These are phyloP conservation scores for Drosophila bunnanda DNA, from an alignment of 2,888 invertebrate species.

Conservation along the genomic window DNA sequence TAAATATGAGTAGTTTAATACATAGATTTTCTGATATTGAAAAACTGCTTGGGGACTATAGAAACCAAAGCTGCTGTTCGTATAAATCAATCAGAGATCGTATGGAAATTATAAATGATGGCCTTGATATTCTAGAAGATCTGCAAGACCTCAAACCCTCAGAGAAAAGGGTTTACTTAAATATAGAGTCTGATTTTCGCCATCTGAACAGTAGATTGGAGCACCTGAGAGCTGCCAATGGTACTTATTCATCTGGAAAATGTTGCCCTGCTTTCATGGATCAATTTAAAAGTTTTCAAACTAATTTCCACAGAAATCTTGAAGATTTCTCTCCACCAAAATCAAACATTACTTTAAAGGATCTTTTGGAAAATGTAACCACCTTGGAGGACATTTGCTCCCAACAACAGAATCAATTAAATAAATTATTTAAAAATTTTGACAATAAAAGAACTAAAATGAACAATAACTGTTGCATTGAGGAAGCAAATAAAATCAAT, in stretches of 20 bases:
- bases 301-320: not conserved
- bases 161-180: not conserved
- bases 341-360: not conserved
- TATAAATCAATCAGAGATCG: conserved; percentile 50
- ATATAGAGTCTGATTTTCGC: conserved; percentile 28
- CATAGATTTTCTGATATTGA: not conserved
- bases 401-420: not conserved
- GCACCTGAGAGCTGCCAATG: conserved; percentile 5
- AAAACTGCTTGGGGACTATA: conserved; percentile 2
- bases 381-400: not conserved
- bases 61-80: conserved; percentile 37
- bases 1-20: conserved; percentile 1
- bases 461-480: not conserved
- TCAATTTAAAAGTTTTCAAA: not conserved
- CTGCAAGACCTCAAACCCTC: not conserved
- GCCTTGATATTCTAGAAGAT: conserved; percentile 40
- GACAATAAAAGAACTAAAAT: not conserved
- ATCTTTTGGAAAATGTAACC: not conserved
- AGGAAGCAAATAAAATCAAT: not conserved
- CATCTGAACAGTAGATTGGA: conserved; percentile 39
- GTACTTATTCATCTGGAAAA: not conserved
- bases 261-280: conserved; percentile 42
- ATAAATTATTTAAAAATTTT: not conserved
- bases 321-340: not conserved
- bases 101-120: conserved; percentile 53